Conservation (phyloP, 2,797 vertebrate genomes). For the Sebastes oblongus region DNA sequence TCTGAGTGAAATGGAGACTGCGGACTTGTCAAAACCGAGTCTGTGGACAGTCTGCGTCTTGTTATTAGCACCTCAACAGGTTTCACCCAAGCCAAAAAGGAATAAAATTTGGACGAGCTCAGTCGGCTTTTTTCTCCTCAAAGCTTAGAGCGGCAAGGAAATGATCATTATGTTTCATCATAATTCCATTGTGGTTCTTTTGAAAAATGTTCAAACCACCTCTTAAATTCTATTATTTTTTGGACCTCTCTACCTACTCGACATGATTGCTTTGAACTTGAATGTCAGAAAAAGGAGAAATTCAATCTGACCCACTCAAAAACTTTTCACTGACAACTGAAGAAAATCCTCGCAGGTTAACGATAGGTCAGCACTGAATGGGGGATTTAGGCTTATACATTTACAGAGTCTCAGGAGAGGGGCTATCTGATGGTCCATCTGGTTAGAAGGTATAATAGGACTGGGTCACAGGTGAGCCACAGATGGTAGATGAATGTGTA, state of each 20-base stretch:
- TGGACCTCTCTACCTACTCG: constrained; percentile 15
- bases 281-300: constrained; percentile 59
- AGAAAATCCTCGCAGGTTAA: constrained; percentile 66
- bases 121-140: constrained; percentile 1
- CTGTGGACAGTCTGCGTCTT: constrained; percentile 61
- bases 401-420: constrained; percentile 42
- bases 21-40: constrained; percentile 63
- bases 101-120: constrained; percentile 42
- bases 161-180: constrained; percentile 39
- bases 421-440: constrained; percentile 61
- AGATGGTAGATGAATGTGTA: constrained; percentile 45
- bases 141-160: constrained; percentile 29
- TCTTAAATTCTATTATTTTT: constrained; percentile 53
- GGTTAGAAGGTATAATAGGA: constrained; percentile 52
- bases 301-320: constrained; percentile 58
- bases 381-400: constrained; percentile 9
- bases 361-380: constrained; percentile 49
- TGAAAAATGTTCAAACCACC: constrained; percentile 47
- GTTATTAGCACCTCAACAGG: constrained; percentile 67
- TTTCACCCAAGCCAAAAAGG: constrained; percentile 51
- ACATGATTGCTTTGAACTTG: constrained; percentile 58
- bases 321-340: constrained; percentile 52
- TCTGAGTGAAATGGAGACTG: constrained; percentile 63
- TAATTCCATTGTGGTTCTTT: constrained; percentile 21
- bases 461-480: constrained; percentile 61